Base-by-base conservation (phyloP, 2,113 vertebrate genomes). In the Phalacrocorax brasilianus region DNA sequence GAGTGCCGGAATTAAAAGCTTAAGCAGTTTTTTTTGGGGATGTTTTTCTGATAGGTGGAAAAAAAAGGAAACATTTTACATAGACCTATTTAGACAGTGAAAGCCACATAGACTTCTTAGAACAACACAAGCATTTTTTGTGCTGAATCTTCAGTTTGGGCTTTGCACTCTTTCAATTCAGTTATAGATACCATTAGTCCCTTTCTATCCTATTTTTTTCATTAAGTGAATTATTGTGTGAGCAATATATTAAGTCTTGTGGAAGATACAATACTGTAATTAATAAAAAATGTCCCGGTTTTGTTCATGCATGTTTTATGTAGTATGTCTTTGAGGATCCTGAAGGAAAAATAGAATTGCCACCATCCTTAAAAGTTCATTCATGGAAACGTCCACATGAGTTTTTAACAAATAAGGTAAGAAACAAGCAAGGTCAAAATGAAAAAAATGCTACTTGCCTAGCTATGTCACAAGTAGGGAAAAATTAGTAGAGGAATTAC, bases 371-470 rank as follows among this genome's bases (percentile, higher is more conserved):
- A 75, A 99, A 98, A 97, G 97, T 99, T 50, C 98, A 98, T 97
- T 97, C 97, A 49, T 99, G 99, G 99, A 99, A 98, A 97, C 99
- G 99, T 32, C 99, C 99, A 27, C 84, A 97, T 17, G 99, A 99
- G 72, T 98, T 99, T 97, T 96, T 99, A 81, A 38, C 56, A 67
- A 97, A 97, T 85, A 98, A 96, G 99, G 99, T 98, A 97, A 98
- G 98, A 96, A 83, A 38, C 10, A 52, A 86, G 12, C 16, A 90
- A 67, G 7, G 7, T 44, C 12, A 8, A 27, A 59, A 62, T 44
- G 12, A 58, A 79, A 79, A 96, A 96, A 49, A 13, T 50, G 11
- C 38, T 38, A 4, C 47, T 78, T 2, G 0, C 18, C 35, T 59
- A 45, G 30, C 40, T 66, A 5, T 32, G 10, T 91, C 32, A 45